Evolutionary conservation across 1,140 invertebrate genomes (phyloP), one percentile per base, ranked within the genome.

Genomic region (Brachystomella parvula): DNA sequence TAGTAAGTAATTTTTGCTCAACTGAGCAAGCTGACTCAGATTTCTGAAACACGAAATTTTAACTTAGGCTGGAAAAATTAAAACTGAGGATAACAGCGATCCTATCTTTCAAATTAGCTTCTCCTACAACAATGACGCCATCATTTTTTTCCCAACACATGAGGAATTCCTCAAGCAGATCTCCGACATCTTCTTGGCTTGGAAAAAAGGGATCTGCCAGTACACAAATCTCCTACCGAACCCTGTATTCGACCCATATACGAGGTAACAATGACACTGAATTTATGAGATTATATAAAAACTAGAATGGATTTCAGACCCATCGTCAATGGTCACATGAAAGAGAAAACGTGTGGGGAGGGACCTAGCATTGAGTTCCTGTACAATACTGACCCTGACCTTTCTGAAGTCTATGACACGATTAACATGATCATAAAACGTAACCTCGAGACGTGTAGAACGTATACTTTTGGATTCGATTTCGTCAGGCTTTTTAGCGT

Each of bases 291-390:
- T 77, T 77, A 68, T 81, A 80, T 74, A 77, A 80, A 71, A 75
- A 77, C 60, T 80, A 80, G 65, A 80, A 77, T 33, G 74, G 74
- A 76, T 79, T 47, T 76, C 58, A 89, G 88, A 66, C 88, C 88
- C 0, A 82, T 86, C 21, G 86, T 90, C 56, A 87, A 89, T 80
- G 83, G 83, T 24, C 86, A 86, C 76, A 80, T 83, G 74, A 84
- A 88, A 72, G 82, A 87, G 56, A 83, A 85, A 74, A 81, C 83
- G 0, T 85, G 83, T 56, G 85, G 85, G 1, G 78, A 82, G 31
- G 83, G 88, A 0, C 86, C 87, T 0, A 81, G 82, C 60, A 75
- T 89, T 9, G 74, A 79, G 30, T 82, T 81, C 65, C 81, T 89
- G 3, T 79, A 89, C 75, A 81, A 83, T 44, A 81, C 85, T 68